Evolutionary conservation across 1,140 invertebrate genomes (phyloP), one percentile per base, ranked within the genome.

Genomic region (Colletes latitarsis): DNA sequence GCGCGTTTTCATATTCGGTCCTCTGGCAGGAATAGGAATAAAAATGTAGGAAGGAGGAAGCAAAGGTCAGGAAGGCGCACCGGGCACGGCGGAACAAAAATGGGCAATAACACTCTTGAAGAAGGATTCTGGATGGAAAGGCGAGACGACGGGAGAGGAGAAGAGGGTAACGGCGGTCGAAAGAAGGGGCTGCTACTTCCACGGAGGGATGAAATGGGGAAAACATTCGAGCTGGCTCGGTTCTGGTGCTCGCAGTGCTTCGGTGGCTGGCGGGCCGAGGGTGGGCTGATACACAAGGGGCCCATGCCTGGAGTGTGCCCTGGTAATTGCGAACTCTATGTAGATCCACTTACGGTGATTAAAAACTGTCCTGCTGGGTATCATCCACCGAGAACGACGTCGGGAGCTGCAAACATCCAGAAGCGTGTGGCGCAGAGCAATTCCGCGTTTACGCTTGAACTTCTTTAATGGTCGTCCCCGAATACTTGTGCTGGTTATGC

Each of bases 291-390:
- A 91, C 90, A 89, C 90, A 91, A 90, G 90, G 91, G 91, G 89
- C 85, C 81, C 84, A 89, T 88, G 86, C 82, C 15, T 73, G 83
- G 89, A 85, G 89, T 89, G 89, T 90, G 88, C 88, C 91, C 88
- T 85, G 89, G 92, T 93, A 93, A 93, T 93, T 93, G 93, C 89
- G 78, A 89, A 81, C 76, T 90, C 91, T 92, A 93, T 92, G 92
- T 91, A 93, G 91, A 92, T 92, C 93, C 93, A 93, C 93, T 93
- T 93, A 93, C 91, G 90, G 92, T 93, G 93, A 93, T 93, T 93
- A 93, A 93, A 93, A 93, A 93, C 90, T 92, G 91, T 92, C 93
- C 92, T 92, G 92, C 91, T 89, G 90, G 91, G 92, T 90, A 90
- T 88, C 89, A 83, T 88, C 84, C 87, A 67, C 82, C 80, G 70